phyloP scores from a whole-genome alignment of 2,888 invertebrate genomes.

The Eupithecia subfuscata region DNA sequence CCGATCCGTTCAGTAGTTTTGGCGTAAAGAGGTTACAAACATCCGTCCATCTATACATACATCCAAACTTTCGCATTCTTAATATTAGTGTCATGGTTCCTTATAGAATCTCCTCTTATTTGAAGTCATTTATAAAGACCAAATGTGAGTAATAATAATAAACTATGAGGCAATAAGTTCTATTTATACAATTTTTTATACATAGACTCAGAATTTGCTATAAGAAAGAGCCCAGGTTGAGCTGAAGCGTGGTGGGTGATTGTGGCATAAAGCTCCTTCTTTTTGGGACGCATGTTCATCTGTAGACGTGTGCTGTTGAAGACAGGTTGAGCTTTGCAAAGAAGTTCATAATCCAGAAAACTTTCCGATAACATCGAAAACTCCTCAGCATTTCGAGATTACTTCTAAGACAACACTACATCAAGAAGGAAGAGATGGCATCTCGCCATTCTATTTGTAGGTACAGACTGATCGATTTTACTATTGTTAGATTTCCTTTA shows the following conservation, averaged over 20 bases:
- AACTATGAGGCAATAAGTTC: not conserved
- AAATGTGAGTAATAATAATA: no score
- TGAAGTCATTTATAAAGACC: no score
- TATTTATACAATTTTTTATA: not conserved
- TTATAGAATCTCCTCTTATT: no score
- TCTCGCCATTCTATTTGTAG: constrained; percentile 42
- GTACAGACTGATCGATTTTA: constrained; percentile 41
- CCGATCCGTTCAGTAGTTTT: no score
- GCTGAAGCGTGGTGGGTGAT: no score
- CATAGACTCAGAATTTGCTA: not conserved
- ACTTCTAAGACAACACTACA: constrained; percentile 29
- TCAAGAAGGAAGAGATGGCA: constrained; percentile 42
- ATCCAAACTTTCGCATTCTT: no score
- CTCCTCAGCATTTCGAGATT: not conserved
- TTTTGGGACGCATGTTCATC: not conserved
- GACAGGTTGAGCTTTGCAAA: not conserved
- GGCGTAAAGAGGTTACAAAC: no score
- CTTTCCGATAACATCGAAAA: not conserved
- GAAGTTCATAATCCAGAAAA: not conserved
- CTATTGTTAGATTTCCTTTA: constrained; percentile 41
- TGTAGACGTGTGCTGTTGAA: not conserved
- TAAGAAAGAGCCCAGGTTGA: no score
- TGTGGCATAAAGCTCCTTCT: no score
- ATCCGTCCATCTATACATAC: no score
- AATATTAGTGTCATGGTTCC: no score